Evolutionary conservation across 1,140 invertebrate genomes (phyloP).

Genomic region (Pemphigus obesinymphae): DNA sequence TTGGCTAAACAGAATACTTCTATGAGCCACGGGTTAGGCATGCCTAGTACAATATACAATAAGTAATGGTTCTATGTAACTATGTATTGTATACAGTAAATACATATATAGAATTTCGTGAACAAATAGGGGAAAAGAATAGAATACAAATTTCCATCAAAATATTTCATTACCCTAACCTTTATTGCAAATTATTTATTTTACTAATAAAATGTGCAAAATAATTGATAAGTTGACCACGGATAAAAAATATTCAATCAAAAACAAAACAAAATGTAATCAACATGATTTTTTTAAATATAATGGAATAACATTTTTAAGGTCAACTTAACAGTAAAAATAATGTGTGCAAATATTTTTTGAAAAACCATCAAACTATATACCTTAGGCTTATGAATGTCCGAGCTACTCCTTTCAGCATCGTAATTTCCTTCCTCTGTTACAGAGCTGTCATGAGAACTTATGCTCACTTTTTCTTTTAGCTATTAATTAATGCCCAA

Average conservation of each 20-base stretch:
- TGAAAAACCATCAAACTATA: not conserved
- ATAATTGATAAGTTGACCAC: slow-evolving; percentile 11
- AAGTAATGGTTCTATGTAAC: too few species aligned
- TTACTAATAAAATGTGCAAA: not conserved
- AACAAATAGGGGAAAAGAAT: too few species aligned
- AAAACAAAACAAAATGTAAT: not conserved
- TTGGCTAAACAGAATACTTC: too few species aligned
- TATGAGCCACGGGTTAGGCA: too few species aligned
- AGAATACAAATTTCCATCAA: too few species aligned
- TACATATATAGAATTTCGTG: too few species aligned
- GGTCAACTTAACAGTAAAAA: slow-evolving; percentile 12
- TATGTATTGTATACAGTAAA: too few species aligned
- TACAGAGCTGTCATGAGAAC: slow-evolving; percentile 37
- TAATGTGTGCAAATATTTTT: slow-evolving; percentile 14
- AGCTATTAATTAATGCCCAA: slow-evolving; percentile 21
- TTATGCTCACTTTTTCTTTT: slow-evolving; percentile 31
- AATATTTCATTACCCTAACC: too few species aligned
- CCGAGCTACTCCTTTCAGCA: slow-evolving; percentile 14
- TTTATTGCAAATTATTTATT: not conserved
- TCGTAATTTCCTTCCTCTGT: slow-evolving; percentile 37
- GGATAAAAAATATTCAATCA: not conserved
- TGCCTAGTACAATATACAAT: too few species aligned
- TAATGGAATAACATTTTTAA: not conserved
- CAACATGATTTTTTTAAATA: too few species aligned
- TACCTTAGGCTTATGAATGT: slow-evolving; percentile 31